Percentiles rank a stretch among this genome's conserved stretches.
Evolutionary conservation across 2,113 vertebrate genomes (phyloP).

Genomic region (Myotis brandtii): DNA sequence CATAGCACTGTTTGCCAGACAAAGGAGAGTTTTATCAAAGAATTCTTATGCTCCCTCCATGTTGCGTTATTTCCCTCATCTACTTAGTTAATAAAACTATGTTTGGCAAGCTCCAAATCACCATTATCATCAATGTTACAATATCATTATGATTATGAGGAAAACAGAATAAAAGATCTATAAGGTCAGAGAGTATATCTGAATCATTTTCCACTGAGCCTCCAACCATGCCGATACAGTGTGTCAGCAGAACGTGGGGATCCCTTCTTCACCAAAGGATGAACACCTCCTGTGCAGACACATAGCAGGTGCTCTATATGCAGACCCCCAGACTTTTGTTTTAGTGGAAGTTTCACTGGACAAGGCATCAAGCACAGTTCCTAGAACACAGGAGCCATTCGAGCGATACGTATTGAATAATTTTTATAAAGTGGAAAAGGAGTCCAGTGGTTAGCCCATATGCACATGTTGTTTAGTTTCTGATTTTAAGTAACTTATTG

Average conservation of each 20-base stretch:
- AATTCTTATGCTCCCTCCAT: background rate
- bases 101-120: constrained; percentile 21
- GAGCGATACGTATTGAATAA: background rate
- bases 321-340: background rate
- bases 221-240: background rate
- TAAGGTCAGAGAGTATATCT: background rate
- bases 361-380: background rate
- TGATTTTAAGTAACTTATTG: constrained; percentile 45
- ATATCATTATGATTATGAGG: background rate
- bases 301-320: background rate
- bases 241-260: background rate
- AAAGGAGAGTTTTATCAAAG: background rate
- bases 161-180: background rate
- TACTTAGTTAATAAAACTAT: background rate
- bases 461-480: background rate
- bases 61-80: background rate
- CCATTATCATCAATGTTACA: background rate
- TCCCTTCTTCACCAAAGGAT: background rate
- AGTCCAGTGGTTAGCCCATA: background rate
- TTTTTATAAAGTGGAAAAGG: background rate
- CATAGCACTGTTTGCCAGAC: background rate
- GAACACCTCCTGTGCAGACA: background rate
- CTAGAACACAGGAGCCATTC: background rate
- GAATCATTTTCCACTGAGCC: background rate
- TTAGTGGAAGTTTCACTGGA: background rate